Evolutionary conservation across 30 jellyfish, hydroid and myxozoan genomes (phyloP).

Genomic region (Cassiopea andromeda): DNA sequence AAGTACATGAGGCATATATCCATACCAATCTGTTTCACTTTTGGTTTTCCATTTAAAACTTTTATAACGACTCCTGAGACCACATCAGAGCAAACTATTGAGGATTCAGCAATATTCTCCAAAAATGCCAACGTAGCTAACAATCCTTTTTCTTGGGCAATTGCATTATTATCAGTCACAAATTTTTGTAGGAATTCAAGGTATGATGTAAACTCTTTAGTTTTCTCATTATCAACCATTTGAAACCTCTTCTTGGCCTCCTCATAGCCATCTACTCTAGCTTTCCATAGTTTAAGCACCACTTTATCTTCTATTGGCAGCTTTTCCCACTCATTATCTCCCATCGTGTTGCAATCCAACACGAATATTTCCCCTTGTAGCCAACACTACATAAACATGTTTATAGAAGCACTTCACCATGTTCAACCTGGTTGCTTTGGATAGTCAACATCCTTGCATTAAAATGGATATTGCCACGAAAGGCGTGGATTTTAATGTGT

Average conservation of each 20-base stretch:
- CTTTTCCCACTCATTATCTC: slow-evolving; percentile 94
- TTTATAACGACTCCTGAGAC: slow-evolving; percentile 94
- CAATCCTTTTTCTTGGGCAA: slow-evolving; percentile 98
- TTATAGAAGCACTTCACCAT: too few relatives aligned
- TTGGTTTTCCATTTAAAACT: slow-evolving; percentile 92
- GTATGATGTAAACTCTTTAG: slow-evolving; percentile 78
- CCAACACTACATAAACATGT: too few relatives aligned
- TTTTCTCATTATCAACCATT: slow-evolving; percentile 77
- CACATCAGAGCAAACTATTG: slow-evolving; percentile 92
- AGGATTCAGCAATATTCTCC: slow-evolving; percentile 88
- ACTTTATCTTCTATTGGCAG: slow-evolving; percentile 91
- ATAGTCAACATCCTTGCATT: too few relatives aligned
- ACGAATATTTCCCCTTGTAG: too few relatives aligned
- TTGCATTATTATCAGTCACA: slow-evolving; percentile 95
- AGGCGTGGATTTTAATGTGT: too few relatives aligned
- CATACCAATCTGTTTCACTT: slow-evolving; percentile 87
- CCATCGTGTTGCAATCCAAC: slow-evolving; percentile 27
- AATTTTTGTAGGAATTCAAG: slow-evolving; percentile 81
- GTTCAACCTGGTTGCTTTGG: too few relatives aligned
- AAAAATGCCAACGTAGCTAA: slow-evolving; percentile 80
- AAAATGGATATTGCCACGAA: too few relatives aligned
- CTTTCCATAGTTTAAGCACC: slow-evolving; percentile 96
- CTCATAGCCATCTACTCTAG: slow-evolving; percentile 98
- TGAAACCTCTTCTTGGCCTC: slow-evolving; percentile 94
- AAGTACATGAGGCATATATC: slow-evolving; percentile 88